phyloP scores from a whole-genome alignment of 2,888 invertebrate genomes.

The Syritta pipiens region DNA sequence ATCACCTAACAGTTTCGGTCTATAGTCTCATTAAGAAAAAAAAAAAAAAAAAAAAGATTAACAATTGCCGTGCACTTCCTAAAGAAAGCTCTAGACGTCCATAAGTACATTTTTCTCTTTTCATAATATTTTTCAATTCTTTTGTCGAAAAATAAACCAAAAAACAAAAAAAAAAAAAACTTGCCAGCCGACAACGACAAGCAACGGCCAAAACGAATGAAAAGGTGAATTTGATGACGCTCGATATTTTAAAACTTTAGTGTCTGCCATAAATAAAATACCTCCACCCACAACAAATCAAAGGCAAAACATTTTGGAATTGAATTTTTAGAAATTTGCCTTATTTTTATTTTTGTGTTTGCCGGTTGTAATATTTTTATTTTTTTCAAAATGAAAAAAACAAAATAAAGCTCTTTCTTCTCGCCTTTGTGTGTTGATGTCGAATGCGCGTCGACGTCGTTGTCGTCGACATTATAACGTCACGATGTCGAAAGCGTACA shows the following conservation, averaged over 20 bases:
- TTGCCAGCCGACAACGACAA: no score
- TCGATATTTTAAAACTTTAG: background rate
- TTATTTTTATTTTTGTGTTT: constrained; percentile 2
- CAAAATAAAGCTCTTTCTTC: background rate
- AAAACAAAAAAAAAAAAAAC: no score
- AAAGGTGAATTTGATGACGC: background rate
- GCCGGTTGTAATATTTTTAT: constrained; percentile 2
- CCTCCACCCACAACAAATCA: background rate
- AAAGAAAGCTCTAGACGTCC: no score
- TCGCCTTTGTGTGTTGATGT: constrained; percentile 4
- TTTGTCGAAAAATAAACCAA: no score
- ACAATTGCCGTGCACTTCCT: no score
- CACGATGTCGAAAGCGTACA: constrained; percentile 19
- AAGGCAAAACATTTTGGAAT: background rate
- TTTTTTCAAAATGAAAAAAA: background rate
- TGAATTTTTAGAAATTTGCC: constrained; percentile 1
- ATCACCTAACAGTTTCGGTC: no score
- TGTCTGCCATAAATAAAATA: constrained; percentile 1
- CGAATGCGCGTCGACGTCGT: no score
- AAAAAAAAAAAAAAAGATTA: no score
- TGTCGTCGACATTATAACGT: constrained; percentile 14
- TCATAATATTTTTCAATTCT: no score
- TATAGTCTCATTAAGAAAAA: no score
- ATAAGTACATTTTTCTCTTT: no score
- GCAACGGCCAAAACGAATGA: background rate